Evolutionary conservation across 2,888 invertebrate species (phyloP).

Genomic region (Agrenia bidenticulata): DNA sequence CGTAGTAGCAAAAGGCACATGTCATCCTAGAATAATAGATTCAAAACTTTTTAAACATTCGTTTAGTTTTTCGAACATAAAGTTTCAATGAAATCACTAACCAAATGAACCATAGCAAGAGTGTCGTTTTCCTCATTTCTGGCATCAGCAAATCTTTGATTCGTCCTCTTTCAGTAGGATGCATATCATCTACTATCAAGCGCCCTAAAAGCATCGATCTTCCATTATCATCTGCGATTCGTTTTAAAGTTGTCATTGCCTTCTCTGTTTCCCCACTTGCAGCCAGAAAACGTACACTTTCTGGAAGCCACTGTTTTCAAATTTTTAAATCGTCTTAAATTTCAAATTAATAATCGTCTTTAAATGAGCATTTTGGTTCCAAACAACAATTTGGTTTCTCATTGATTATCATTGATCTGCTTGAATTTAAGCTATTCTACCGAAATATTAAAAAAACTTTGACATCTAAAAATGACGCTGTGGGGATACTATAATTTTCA

Average conservation of each 20-base stretch:
- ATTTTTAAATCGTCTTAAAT: no score
- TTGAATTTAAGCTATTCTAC: no score
- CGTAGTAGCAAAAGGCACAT: conserved; percentile 94
- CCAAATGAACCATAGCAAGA: conserved; percentile 93
- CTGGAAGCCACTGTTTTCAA: conserved; percentile 85
- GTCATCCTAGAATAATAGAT: conserved; percentile 68
- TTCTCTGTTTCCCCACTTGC: conserved; percentile 82
- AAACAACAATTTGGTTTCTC: no score
- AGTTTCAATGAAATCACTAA: conserved; percentile 54
- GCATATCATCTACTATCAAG: conserved; percentile 69
- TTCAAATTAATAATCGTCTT: no score
- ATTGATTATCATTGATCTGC: no score
- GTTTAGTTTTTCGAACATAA: not conserved
- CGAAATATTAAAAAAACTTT: no score
- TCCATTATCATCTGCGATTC: conserved; percentile 84
- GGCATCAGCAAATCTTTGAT: conserved; percentile 70
- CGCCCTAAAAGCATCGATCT: conserved; percentile 84
- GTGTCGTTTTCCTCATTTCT: conserved; percentile 77
- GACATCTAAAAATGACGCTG: no score
- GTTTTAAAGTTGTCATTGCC: conserved; percentile 78
- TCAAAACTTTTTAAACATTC: not conserved
- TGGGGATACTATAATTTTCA: no score
- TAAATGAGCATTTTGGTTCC: no score
- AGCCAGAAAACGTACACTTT: conserved; percentile 86
- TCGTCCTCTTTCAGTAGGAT: conserved; percentile 65